Evolutionary conservation across 2,888 invertebrate genomes (phyloP).

Genomic region (Stramonita haemastoma): DNA sequence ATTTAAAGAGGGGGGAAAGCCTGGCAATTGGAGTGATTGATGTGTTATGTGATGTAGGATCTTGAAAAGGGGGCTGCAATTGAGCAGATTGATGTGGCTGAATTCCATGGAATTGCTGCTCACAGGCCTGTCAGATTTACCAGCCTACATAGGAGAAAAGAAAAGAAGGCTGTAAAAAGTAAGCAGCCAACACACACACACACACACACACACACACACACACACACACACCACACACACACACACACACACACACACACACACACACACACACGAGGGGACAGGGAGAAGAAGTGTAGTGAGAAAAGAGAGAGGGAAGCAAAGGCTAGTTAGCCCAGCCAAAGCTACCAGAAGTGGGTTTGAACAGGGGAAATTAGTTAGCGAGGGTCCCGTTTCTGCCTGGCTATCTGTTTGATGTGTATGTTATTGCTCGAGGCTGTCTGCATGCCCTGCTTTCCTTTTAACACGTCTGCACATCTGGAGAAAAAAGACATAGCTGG

Average conservation of each 20-base stretch:
- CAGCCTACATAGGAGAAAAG: background rate
- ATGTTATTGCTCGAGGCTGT: constrained; percentile 29
- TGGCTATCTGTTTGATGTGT: constrained; percentile 30
- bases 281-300: too few relatives aligned
- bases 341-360: background rate
- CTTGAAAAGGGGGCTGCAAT: background rate
- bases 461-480: background rate
- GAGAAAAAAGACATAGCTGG: background rate
- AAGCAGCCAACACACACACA: background rate
- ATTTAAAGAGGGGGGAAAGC: too few relatives aligned
- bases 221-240: too few relatives aligned
- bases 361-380: constrained; percentile 31
- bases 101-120: background rate
- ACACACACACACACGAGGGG: too few relatives aligned
- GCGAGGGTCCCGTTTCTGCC: constrained; percentile 35
- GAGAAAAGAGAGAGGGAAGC: too few relatives aligned
- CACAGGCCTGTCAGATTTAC: background rate
- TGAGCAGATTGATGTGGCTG: background rate
- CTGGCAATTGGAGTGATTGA: background rate
- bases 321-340: too few relatives aligned
- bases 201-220: too few relatives aligned
- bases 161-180: too few relatives aligned
- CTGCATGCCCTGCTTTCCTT: constrained; percentile 27
- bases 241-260: too few relatives aligned
- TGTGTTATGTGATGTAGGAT: background rate